Conservation (phyloP, 2,888 invertebrate species). For the Syrista parreyssii region DNA sequence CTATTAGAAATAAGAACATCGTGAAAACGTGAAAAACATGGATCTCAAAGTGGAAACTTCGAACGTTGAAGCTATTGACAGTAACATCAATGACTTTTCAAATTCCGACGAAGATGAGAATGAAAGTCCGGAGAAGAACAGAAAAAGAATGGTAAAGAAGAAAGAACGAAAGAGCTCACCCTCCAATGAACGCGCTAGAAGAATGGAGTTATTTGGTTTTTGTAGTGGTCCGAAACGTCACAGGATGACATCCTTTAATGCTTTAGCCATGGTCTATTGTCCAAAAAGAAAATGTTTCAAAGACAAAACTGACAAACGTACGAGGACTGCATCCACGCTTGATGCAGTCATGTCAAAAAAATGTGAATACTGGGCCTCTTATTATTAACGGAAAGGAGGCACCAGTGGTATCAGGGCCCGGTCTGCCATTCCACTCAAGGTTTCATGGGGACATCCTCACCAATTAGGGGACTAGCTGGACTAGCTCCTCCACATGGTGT, state of each 20-base stretch:
- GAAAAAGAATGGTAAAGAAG: constrained; percentile 29
- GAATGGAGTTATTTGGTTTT: constrained; percentile 75
- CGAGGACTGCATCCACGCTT: constrained; percentile 87
- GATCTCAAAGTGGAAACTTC: constrained; percentile 45
- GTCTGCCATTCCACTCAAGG: constrained; percentile 67
- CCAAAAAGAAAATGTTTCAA: constrained; percentile 71
- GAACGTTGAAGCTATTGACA: constrained; percentile 34
- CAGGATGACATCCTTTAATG: constrained; percentile 89
- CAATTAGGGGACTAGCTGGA: constrained; percentile 69
- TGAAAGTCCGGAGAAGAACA: constrained; percentile 25
- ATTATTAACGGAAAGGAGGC: constrained; percentile 91
- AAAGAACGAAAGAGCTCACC: constrained; percentile 51
- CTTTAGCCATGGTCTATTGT: constrained; percentile 90
- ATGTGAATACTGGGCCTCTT: constrained; percentile 98
- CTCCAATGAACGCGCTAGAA: constrained; percentile 58
- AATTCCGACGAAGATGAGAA: constrained; percentile 18
- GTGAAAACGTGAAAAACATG: constrained; percentile 37
- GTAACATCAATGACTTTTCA: not conserved
- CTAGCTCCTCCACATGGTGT: constrained; percentile 65
- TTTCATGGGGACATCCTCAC: constrained; percentile 67
- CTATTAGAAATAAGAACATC: constrained; percentile 42
- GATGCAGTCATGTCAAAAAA: constrained; percentile 96
- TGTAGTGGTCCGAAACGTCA: constrained; percentile 85
- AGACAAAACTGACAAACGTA: constrained; percentile 75
- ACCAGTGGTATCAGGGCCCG: constrained; percentile 66